Conservation (phyloP, 2,113 vertebrate genomes). For the Oryzias celebensis region DNA sequence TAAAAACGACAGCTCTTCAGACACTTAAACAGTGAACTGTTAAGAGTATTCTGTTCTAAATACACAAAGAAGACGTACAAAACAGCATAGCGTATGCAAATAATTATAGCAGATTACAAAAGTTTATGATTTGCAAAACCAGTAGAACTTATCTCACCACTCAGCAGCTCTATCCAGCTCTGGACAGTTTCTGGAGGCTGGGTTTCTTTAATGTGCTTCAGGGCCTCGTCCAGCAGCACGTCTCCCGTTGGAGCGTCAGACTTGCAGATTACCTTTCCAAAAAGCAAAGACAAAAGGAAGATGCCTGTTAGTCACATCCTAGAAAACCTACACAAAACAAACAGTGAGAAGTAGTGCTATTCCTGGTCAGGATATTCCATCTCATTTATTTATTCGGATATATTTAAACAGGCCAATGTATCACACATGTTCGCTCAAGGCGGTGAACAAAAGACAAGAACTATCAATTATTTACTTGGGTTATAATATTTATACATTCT, state of each 20-base stretch:
- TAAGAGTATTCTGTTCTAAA: background rate
- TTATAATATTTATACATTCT: too few relatives aligned
- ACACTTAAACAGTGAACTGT: background rate
- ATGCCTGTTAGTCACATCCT: too few relatives aligned
- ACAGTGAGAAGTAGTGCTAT: background rate
- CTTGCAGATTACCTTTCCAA: constrained; percentile 91
- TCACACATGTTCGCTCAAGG: too few relatives aligned
- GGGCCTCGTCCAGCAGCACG: constrained; percentile 94
- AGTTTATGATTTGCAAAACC: constrained; percentile 13
- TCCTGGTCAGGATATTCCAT: background rate
- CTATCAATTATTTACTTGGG: too few relatives aligned
- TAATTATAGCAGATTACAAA: background rate
- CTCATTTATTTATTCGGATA: too few relatives aligned
- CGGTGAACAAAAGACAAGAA: too few relatives aligned
- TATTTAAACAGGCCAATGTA: too few relatives aligned
- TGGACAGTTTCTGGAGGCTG: constrained; percentile 97
- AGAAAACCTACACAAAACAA: too few relatives aligned
- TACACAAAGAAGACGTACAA: background rate
- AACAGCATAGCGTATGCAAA: background rate
- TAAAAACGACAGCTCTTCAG: too few relatives aligned
- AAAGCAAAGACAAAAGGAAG: constrained; percentile 7
- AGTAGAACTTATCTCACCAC: constrained; percentile 81
- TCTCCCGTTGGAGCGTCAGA: constrained; percentile 97
- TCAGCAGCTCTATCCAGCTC: constrained; percentile 98
- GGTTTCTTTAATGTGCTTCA: constrained; percentile 97